phyloP scores from a whole-genome alignment of 2,888 invertebrate genomes.

The Portevinia maculata region DNA sequence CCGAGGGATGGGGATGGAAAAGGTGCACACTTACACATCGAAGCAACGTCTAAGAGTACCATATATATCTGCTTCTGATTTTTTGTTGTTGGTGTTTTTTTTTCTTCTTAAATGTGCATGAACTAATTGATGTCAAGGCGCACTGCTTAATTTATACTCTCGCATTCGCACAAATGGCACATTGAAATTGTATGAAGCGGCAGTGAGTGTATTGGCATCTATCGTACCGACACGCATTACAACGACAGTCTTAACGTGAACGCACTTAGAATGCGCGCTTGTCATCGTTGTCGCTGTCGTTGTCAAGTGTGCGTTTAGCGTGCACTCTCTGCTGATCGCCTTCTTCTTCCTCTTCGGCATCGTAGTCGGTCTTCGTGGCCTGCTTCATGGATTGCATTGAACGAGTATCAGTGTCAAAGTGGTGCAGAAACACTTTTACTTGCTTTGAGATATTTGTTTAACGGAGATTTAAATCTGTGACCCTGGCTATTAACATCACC shows the following conservation, averaged over 20 bases:
- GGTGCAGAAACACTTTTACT: conserved; percentile 67
- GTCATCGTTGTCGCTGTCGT: neutral
- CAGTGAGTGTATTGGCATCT: conserved; percentile 13
- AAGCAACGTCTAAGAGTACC: neutral
- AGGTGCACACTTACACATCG: conserved; percentile 17
- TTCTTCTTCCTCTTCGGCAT: conserved; percentile 70
- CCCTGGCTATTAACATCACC: conserved; percentile 59
- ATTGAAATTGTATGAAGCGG: conserved; percentile 73
- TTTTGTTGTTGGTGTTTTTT: conserved; percentile 2
- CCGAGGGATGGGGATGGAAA: conserved; percentile 32
- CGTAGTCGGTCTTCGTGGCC: conserved; percentile 65
- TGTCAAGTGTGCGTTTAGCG: conserved; percentile 23
- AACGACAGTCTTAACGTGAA: conserved; percentile 52
- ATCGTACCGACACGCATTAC: conserved; percentile 41
- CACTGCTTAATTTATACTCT: conserved; percentile 80
- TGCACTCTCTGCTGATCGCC: conserved; percentile 44
- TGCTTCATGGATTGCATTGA: conserved; percentile 64
- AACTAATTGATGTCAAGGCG: conserved; percentile 80
- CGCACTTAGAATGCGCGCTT: conserved; percentile 68
- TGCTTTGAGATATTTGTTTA: conserved; percentile 14
- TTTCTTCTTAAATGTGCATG: conserved; percentile 62
- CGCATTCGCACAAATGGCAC: conserved; percentile 75
- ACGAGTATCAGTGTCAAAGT: conserved; percentile 73
- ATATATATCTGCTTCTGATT: too few species aligned
- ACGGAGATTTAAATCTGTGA: conserved; percentile 67